These are phyloP conservation scores for Brachypodius melanocephalos DNA, from an alignment of 2,113 vertebrate species.

Conservation along the genomic window DNA sequence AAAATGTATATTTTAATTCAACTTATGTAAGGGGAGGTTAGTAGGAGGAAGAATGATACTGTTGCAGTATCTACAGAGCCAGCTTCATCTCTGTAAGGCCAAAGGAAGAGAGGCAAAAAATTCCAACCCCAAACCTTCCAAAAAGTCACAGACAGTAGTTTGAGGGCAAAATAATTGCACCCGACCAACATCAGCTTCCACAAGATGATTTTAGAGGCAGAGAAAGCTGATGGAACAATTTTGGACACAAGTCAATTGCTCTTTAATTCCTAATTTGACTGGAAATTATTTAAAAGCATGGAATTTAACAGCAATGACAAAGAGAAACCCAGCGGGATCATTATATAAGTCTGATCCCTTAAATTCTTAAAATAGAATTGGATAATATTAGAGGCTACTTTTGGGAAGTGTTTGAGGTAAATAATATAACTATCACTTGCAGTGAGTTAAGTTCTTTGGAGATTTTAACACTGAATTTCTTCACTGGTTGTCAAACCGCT, in stretches of 20 bases:
- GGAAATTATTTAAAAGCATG: background rate
- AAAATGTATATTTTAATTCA: background rate
- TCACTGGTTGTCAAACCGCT: background rate
- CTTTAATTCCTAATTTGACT: background rate
- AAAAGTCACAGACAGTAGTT: background rate
- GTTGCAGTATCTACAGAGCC: background rate
- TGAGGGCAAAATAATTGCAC: background rate
- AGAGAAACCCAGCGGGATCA: background rate
- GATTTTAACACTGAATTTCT: background rate
- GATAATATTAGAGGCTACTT: background rate
- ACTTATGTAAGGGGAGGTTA: background rate
- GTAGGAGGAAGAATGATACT: background rate
- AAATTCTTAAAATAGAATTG: background rate
- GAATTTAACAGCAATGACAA: background rate
- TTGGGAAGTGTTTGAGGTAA: conserved; percentile 4
- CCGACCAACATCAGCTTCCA: background rate
- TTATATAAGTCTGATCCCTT: background rate
- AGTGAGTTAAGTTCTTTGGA: background rate
- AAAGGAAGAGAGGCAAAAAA: background rate
- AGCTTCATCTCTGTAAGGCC: background rate
- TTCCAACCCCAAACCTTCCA: background rate
- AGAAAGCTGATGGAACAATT: background rate
- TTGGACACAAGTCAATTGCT: background rate
- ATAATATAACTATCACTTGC: background rate
- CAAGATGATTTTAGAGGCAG: background rate